phyloP scores from a whole-genome alignment of 2,113 vertebrate species.

The Eleginops maclovinus region DNA sequence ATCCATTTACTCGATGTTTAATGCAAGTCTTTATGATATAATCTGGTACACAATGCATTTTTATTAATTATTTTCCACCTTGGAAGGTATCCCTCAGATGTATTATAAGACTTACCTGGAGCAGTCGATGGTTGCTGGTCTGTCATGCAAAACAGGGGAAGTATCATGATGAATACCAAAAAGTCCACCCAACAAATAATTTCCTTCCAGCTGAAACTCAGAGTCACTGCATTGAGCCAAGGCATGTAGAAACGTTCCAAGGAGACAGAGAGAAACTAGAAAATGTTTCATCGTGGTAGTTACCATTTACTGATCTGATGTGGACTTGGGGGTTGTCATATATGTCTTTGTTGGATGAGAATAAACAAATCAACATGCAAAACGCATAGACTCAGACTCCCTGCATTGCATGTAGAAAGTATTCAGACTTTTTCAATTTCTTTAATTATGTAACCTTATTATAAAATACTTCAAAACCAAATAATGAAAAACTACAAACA shows the following conservation, averaged over 20 bases:
- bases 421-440: not conserved
- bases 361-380: constrained; percentile 69
- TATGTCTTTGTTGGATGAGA: not conserved
- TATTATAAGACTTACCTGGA: constrained; percentile 64
- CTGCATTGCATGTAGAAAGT: not conserved
- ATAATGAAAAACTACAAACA: not conserved
- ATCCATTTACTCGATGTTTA: not conserved
- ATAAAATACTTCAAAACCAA: not conserved
- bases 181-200: constrained; percentile 77
- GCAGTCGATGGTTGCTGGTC: constrained; percentile 66
- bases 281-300: constrained; percentile 50
- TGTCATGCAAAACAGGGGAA: not conserved
- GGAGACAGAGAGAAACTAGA: constrained; percentile 23
- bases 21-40: not conserved
- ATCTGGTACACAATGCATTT: not conserved
- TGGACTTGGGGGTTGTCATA: not conserved
- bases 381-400: not conserved
- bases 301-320: not conserved
- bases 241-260: constrained; percentile 9
- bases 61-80: not conserved
- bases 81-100: not conserved
- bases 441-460: not conserved
- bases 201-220: constrained; percentile 74
- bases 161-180: constrained; percentile 67
- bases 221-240: constrained; percentile 18